Base-by-base conservation (phyloP, 2,797 vertebrate species). In the Monodelphis domestica region DNA sequence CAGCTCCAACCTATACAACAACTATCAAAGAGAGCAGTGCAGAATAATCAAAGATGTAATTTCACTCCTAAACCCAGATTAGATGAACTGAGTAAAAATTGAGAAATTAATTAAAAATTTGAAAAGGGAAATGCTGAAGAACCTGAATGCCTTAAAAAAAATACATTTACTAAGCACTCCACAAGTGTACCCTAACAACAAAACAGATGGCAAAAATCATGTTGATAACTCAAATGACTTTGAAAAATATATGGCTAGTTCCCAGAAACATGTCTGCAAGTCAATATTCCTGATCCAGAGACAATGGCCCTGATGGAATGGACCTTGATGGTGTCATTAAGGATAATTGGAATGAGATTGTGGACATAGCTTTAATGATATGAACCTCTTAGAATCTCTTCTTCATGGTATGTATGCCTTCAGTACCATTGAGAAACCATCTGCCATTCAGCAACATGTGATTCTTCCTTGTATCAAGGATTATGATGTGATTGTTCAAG, bases 211-310 rank as follows among this genome's bases (percentile, higher is more conserved):
- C 33, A 70, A 70, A 70, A 70, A 38, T 70, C 38, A 70, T 21
- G n/a, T 70, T 70, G 63, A 70, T 38, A 38, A 70, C n/a, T 70
- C 63, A 70, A 70, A 70, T 38, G 63, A 70, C 38, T 70, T 70
- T 70, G n/a, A 70, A 70, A 70, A 70, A 17, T n/a, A n/a, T n/a
- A n/a, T n/a, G n/a, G n/a, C 97, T 97, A 97, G 93, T 97, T 96
- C 93, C 96, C 96, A 97, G 98, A 97, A 98, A 97, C 97, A 98
- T 98, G 98, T 98, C 98, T 98, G 98, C 98, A 94, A 98, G 98
- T n/a, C n/a, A n/a, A n/a, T n/a, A n/a, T n/a, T n/a, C n/a, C n/a
- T n/a, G n/a, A n/a, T n/a, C n/a, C n/a, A n/a, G n/a, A n/a, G n/a
- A n/a, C n/a, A n/a, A n/a, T n/a, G n/a, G n/a, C n/a, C n/a, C n/a